Evolutionary conservation across 2,888 invertebrate genomes (phyloP), one percentile per base, ranked within the genome.

Genomic region (Rhimphoctona megacephalus): DNA sequence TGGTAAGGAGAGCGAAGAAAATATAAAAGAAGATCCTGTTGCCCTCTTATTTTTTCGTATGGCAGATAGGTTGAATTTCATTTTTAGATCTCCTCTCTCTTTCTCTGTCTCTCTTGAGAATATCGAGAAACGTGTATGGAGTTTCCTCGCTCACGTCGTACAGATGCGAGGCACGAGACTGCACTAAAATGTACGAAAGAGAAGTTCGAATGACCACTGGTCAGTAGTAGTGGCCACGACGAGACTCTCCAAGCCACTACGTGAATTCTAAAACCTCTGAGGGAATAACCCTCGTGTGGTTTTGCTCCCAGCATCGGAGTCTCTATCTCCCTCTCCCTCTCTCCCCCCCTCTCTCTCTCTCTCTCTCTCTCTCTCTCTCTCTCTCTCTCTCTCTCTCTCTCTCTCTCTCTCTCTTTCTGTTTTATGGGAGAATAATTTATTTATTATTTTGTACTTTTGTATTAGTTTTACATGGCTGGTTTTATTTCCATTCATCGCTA

Each of bases 181-280:
- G 88, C 88, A 91, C 91, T 92, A 92, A 93, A 93, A 92, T 89
- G 91, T 91, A 89, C 88, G 87, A 88, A 88, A 82, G 83, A 85
- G 88, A 87, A 84, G 83, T 64, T 78, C 49, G 87, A 85, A 83
- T 81, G 85, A 85, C 81, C 87, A 83, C 80, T 74, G 86, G 80
- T 74, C 82, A 80, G 85, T 83, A 78, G 73, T 73, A 88, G 83
- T 86, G 74, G 76, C 83, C 78, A 81, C 87, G 85, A 76, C 79
- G 70, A 85, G 86, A 83, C 81, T 87, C 61, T 30, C 61, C 70
- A 82, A 70, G 85, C 72, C 88, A 85, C 89, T 87, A 90, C 88
- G 91, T 92, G 93, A 93, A 93, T 94, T 93, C 91, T 92, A 93
- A 93, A 92, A 90, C 91, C 90, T 90, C 89, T 84, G 85, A 89